Conservation (phyloP, 2,113 vertebrate genomes). For the Tursiops truncatus region DNA sequence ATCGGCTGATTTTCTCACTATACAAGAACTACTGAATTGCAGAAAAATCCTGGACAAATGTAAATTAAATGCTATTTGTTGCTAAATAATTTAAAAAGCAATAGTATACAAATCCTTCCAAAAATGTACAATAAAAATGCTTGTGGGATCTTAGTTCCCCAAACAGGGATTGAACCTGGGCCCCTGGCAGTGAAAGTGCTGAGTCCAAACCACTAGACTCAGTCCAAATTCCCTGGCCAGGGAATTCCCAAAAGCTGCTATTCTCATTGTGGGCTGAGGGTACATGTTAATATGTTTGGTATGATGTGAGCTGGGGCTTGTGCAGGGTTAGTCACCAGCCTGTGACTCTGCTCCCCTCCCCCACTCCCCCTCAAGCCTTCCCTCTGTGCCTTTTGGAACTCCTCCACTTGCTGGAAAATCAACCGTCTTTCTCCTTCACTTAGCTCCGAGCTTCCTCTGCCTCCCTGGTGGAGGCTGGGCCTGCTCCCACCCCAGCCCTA, state of each 20-base stretch:
- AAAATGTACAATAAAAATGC: not conserved
- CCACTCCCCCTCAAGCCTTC: not conserved
- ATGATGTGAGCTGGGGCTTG: not conserved
- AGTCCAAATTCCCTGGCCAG: too few relatives aligned
- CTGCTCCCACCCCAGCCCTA: not conserved
- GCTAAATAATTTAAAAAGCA: not conserved
- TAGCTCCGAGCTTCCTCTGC: not conserved
- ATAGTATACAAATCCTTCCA: not conserved
- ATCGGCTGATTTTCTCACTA: not conserved
- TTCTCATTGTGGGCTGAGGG: not conserved
- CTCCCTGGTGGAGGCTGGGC: not conserved
- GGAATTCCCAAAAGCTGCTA: not conserved
- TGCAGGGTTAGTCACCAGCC: not conserved
- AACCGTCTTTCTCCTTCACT: not conserved
- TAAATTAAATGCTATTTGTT: not conserved
- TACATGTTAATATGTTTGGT: not conserved
- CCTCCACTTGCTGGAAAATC: not conserved
- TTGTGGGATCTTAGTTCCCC: not conserved
- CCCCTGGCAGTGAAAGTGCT: not conserved
- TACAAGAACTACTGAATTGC: not conserved
- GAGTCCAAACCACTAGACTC: not conserved
- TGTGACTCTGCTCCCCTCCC: not conserved
- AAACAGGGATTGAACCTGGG: not conserved
- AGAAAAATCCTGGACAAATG: not conserved
- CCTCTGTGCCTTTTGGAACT: not conserved